A percentile compares a stretch with the other conserved stretches of the same genome.
phyloP scores from a whole-genome alignment of 2,888 invertebrate genomes.

The Phrixothrix hirtus region DNA sequence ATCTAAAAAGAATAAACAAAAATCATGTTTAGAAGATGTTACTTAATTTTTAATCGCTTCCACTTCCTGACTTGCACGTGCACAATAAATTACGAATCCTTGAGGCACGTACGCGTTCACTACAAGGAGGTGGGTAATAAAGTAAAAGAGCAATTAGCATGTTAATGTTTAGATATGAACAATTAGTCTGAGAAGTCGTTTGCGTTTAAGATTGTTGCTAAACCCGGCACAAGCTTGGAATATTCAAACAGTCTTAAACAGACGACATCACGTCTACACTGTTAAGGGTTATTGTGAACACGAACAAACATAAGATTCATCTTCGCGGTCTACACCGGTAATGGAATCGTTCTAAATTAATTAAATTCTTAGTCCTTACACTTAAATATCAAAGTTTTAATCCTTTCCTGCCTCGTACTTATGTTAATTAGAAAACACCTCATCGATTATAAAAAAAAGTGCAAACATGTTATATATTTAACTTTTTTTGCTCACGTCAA shows the following conservation, averaged over 20 bases:
- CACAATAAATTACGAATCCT: conserved; percentile 24
- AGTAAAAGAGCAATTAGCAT: conserved; percentile 54
- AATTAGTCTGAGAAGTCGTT: conserved; percentile 54
- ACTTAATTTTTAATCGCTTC: background rate
- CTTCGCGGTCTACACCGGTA: conserved; percentile 34
- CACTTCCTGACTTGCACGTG: conserved; percentile 12
- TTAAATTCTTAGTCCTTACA: no score
- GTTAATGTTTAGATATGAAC: conserved; percentile 56
- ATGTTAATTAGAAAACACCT: no score
- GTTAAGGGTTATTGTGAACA: conserved; percentile 51
- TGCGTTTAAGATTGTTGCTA: conserved; percentile 48
- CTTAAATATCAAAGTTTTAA: no score
- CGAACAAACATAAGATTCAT: conserved; percentile 41
- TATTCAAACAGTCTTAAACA: conserved; percentile 56
- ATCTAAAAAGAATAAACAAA: background rate
- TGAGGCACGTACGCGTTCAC: conserved; percentile 44
- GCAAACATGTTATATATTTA: no score
- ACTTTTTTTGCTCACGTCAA: no score
- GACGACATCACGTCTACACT: conserved; percentile 56
- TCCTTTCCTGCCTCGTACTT: no score
- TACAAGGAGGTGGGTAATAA: conserved; percentile 47
- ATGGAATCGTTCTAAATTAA: conserved; percentile 6
- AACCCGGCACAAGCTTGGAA: conserved; percentile 57
- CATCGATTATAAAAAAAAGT: no score
- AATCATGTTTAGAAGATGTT: background rate